Base-by-base conservation (phyloP, 1,140 invertebrate species). In the Amyelois transitella region DNA sequence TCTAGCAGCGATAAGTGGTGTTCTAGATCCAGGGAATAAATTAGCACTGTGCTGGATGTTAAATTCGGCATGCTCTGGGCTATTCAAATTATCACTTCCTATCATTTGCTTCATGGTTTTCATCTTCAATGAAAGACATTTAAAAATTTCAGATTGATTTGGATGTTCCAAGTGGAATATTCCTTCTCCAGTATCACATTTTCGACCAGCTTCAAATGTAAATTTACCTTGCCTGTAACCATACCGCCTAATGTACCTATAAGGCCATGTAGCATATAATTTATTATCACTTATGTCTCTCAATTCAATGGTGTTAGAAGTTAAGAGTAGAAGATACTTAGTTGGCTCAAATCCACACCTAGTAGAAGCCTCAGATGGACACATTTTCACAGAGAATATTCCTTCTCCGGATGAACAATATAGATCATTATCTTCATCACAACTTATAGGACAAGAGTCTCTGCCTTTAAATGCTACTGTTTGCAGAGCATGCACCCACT, bases 121-220 rank as follows among this genome's bases (percentile, higher is more conserved):
- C 93, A 96, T 96, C 80, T 94, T 94, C 1, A 92, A 89, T 0
- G 93, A 93, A 53, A 96, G 90, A 75, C 93, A 94, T 53, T 93
- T 90, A 59, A 94, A 96, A 54, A 96, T 94, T 80, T 95, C 94
- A 64, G 94, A 93, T 48, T 94, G 93, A 72, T 94, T 94, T 6
- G 91, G 91, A 68, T 95, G 93, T 70, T 95, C 92, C 58, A 97
- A 88, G 53, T 92, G 92, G 76, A 97, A 97, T 8, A 92, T 91
- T 0, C 96, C 96, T 88, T 96, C 95, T 1, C 96, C 96, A 3
- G 94, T 94, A 58, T 92, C 91, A 86, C 95, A 96, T 81, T 96
- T 96, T 59, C 96, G 89, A 3, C 96, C 96, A n/a, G 95, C 95
- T 90, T 97, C 95, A 85, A 97, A 96, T 17, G 94, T 95, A 73